Conservation (phyloP, 2,113 vertebrate genomes). For the Pelecanus crispus region DNA sequence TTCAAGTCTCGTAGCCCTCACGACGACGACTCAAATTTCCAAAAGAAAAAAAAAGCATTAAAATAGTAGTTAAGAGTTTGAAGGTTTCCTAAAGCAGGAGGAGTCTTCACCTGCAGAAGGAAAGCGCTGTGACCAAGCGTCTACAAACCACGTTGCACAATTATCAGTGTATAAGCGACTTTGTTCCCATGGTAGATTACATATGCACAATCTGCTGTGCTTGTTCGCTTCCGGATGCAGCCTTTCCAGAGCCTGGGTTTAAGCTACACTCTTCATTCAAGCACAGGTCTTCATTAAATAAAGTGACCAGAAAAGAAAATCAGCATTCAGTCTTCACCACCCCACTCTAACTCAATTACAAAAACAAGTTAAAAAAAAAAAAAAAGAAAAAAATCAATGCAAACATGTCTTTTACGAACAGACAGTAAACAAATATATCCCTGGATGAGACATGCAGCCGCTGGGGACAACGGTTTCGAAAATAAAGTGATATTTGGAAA, state of each 20-base stretch:
- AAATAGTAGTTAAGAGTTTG: not conserved
- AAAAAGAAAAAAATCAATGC: not conserved
- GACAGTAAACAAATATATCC: not conserved
- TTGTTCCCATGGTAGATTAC: slow-evolving; percentile 56
- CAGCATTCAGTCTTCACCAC: slow-evolving; percentile 81
- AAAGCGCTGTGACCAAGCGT: not conserved
- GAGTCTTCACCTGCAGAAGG: slow-evolving; percentile 6
- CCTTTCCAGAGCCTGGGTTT: slow-evolving; percentile 85
- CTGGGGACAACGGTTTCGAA: not conserved
- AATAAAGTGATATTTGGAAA: not conserved
- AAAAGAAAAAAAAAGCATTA: not conserved
- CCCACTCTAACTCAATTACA: slow-evolving; percentile 35
- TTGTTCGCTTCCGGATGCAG: slow-evolving; percentile 89
- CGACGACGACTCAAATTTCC: slow-evolving; percentile 21
- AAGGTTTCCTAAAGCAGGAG: slow-evolving; percentile 45
- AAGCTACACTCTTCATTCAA: slow-evolving; percentile 97
- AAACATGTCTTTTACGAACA: not conserved
- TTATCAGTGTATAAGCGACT: slow-evolving; percentile 5
- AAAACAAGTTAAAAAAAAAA: slow-evolving; percentile 12
- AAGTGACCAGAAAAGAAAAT: slow-evolving; percentile 67
- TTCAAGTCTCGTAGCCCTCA: not conserved
- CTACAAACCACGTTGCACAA: not conserved
- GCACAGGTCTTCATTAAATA: slow-evolving; percentile 70
- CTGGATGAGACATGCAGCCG: slow-evolving; percentile 9
- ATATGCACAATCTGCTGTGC: slow-evolving; percentile 64